Conservation (phyloP, 2,888 invertebrate species). For the Gastrophysa polygoni region DNA sequence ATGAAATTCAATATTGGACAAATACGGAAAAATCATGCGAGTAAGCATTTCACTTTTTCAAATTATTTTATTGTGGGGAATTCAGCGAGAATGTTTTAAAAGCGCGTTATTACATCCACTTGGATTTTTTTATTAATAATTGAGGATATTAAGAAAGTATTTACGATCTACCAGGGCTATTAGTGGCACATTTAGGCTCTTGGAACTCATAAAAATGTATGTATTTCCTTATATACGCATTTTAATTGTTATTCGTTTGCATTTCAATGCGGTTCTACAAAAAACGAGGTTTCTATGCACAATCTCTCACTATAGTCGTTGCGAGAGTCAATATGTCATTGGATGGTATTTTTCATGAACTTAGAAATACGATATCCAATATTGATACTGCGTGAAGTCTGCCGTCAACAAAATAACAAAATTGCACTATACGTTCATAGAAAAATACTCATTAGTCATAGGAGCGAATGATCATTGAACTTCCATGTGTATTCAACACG, state of each 20-base stretch:
- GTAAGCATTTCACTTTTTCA: background rate
- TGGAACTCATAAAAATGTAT: background rate
- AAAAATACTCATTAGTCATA: too few relatives aligned
- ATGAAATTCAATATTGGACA: background rate
- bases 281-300: conserved; percentile 13
- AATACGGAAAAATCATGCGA: background rate
- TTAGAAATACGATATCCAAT: too few relatives aligned
- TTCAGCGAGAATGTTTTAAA: background rate
- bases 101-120: background rate
- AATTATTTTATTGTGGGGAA: background rate
- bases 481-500: too few relatives aligned
- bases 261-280: conserved; percentile 11
- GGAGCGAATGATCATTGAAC: too few relatives aligned
- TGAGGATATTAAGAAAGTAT: background rate
- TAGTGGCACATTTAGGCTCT: background rate
- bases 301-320: conserved; percentile 3
- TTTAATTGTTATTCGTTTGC: conserved; percentile 3
- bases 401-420: too few relatives aligned
- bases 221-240: conserved; percentile 6
- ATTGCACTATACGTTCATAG: too few relatives aligned
- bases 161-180: background rate
- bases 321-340: background rate
- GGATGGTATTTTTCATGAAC: too few relatives aligned
- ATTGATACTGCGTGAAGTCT: too few relatives aligned
- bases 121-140: background rate